These are phyloP conservation scores for Mayetiola destructor DNA, from an alignment of 2,888 invertebrate species.

Conservation along the genomic window DNA sequence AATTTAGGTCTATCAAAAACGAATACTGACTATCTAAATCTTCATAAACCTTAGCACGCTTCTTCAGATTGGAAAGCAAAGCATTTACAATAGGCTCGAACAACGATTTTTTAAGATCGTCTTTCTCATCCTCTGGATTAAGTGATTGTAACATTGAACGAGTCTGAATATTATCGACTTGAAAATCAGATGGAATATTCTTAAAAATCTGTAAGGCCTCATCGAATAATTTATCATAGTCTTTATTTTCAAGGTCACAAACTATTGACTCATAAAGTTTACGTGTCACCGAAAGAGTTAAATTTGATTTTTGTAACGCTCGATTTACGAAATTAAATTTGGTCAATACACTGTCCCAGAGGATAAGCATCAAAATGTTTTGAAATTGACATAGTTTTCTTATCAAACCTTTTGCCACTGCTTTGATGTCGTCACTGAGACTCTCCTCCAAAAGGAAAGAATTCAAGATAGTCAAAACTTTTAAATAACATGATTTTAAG, in stretches of 20 bases:
- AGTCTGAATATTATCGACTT: not conserved
- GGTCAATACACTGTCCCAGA: not conserved
- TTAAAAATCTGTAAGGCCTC: not conserved
- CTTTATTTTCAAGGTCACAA: not conserved
- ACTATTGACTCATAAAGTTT: not conserved
- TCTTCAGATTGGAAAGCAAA: not conserved
- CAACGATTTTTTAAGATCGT: not conserved
- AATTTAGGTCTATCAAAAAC: not conserved
- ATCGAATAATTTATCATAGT: not conserved
- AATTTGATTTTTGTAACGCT: not conserved
- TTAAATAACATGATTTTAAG: not conserved
- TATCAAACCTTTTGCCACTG: not conserved
- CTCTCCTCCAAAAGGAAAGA: not conserved
- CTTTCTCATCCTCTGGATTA: not conserved
- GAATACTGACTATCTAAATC: not conserved
- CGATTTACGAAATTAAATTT: not conserved
- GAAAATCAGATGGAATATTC: not conserved
- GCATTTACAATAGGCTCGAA: not conserved
- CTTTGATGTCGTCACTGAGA: not conserved
- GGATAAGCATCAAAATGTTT: conserved; percentile 6
- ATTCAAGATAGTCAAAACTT: not conserved
- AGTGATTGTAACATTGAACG: not conserved
- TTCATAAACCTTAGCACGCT: not conserved
- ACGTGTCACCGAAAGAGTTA: not conserved
- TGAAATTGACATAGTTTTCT: not conserved